A percentile compares a stretch with the other conserved stretches of the same genome.
Conservation (phyloP, 2,888 invertebrate species). For the Drosophila anomalata region DNA sequence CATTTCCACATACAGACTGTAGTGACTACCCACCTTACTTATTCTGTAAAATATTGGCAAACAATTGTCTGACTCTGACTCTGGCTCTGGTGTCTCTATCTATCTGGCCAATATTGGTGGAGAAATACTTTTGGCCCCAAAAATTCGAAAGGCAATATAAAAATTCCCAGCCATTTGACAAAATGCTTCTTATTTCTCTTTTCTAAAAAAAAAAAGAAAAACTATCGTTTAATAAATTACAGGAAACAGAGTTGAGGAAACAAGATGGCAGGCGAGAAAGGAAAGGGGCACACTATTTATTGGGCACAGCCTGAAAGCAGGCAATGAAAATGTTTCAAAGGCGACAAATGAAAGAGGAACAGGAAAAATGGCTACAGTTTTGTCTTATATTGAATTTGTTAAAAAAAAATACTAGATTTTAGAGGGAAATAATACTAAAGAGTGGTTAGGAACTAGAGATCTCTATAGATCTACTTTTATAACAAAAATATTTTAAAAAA, state of each 20-base stretch:
- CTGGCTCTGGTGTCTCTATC: conserved; percentile 5
- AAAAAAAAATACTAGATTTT: no score
- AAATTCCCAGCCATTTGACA: conserved; percentile 64
- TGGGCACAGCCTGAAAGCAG: conserved; percentile 59
- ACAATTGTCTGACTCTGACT: conserved; percentile 39
- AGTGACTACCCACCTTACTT: not conserved
- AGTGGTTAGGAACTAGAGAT: no score
- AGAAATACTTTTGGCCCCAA: conserved; percentile 49
- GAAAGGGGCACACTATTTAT: conserved; percentile 37
- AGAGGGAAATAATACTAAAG: no score
- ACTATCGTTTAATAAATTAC: conserved; percentile 66
- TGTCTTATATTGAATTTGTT: no score
- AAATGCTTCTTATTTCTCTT: conserved; percentile 33
- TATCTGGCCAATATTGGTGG: conserved; percentile 44
- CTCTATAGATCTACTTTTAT: no score
- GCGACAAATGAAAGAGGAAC: conserved; percentile 45
- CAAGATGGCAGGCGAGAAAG: not conserved
- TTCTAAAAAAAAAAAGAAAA: not conserved
- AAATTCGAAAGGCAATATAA: conserved; percentile 66
- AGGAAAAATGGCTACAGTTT: not conserved
- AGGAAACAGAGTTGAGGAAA: conserved; percentile 48
- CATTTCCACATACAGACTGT: not conserved
- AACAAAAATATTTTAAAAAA: no score
- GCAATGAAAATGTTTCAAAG: conserved; percentile 68
- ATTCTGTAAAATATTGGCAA: conserved; percentile 59